Percentiles rank a stretch among this genome's conserved stretches.
Evolutionary conservation across 1,140 invertebrate genomes (phyloP).

Genomic region (Achroia grisella): DNA sequence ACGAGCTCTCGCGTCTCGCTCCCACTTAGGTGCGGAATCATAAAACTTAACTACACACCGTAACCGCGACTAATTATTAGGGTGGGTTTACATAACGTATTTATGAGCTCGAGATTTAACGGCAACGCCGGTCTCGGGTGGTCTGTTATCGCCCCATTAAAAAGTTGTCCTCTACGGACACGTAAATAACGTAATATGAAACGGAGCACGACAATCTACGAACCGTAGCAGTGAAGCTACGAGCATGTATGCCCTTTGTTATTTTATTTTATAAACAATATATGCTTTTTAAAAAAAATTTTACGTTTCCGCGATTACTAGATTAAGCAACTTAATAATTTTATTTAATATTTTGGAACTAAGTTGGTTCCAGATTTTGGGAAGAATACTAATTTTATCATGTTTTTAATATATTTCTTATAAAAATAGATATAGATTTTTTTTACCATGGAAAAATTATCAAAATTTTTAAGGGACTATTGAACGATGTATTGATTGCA

Average conservation of each 20-base stretch:
- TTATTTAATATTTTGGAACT: too few relatives aligned
- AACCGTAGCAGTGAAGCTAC: not conserved
- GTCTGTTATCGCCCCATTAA: conserved; percentile 69
- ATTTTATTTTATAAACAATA: not conserved
- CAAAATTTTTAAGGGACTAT: too few relatives aligned
- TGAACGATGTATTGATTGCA: too few relatives aligned
- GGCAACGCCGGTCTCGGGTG: conserved; percentile 54
- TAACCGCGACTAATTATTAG: conserved; percentile 72
- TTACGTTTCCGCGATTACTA: too few relatives aligned
- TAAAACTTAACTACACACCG: conserved; percentile 68
- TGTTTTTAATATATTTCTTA: too few relatives aligned
- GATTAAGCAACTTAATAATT: too few relatives aligned
- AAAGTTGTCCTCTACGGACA: conserved; percentile 64
- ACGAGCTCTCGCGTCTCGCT: conserved; percentile 5
- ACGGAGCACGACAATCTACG: conserved; percentile 17
- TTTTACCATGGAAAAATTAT: too few relatives aligned
- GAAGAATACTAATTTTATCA: too few relatives aligned
- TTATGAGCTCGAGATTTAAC: conserved; percentile 69
- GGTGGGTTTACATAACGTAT: conserved; percentile 71
- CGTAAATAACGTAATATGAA: conserved; percentile 57
- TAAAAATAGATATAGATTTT: too few relatives aligned
- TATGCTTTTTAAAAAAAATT: too few relatives aligned
- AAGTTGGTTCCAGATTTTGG: too few relatives aligned
- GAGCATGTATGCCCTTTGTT: not conserved
- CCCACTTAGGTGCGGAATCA: conserved; percentile 9